Evolutionary conservation across 1,140 invertebrate genomes (phyloP), one percentile per base, ranked within the genome.

Genomic region (Hormaphis cornu): DNA sequence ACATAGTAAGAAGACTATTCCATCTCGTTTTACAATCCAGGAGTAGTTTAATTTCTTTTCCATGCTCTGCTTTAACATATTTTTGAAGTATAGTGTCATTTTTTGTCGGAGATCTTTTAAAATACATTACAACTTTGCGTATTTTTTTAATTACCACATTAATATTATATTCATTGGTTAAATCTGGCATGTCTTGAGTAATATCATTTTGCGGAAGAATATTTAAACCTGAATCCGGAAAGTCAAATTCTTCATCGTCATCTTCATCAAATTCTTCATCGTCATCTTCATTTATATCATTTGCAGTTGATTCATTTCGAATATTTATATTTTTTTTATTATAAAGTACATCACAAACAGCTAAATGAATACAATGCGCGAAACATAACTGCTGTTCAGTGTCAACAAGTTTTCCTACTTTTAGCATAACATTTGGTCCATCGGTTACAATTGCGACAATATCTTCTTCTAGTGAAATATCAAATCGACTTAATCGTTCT

Each of bases 361-460:
- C 61, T 14, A 71, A 42, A 44, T 71, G 63, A 22, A 69, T 70
- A n/a, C 59, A 61, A 54, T 72, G 69, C 12, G 72, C 71, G n/a
- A 69, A 56, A 69, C 72, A 72, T 22, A 73, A 18, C 50, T 72
- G 72, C 35, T 73, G 72, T 35, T 73, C 69, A 22, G 37, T 37
- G 28, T 71, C 40, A 35, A 73, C 24, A 28, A 71, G 61, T 66
- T 69, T 70, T 50, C 54, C 71, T 22, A 73, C 69, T 71, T 73
- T 73, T 16, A 61, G 9, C 72, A 73, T 73, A 22, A 73, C 63
- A 59, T 35, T 59, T 35, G 72, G 69, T 28, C n/a, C n/a, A n/a
- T n/a, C n/a, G n/a, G n/a, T n/a, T n/a, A n/a, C n/a, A n/a, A n/a
- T n/a, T n/a, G n/a, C n/a, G n/a, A n/a, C n/a, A n/a, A n/a, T n/a